Evolutionary conservation across 2,888 invertebrate species (phyloP).

Genomic region (Caenorhabditis angaria): DNA sequence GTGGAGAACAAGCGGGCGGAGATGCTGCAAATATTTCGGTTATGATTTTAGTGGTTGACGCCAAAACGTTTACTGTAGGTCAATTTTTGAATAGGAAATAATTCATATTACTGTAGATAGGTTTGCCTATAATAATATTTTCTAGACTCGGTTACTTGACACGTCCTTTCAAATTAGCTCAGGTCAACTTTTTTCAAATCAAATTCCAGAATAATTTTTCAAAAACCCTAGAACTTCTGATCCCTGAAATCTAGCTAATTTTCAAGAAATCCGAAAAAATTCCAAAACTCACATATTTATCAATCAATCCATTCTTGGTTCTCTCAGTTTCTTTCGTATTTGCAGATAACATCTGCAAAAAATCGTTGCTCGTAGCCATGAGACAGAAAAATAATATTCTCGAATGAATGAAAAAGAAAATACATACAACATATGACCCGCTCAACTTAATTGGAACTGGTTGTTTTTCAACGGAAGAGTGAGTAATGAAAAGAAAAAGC

Average conservation of each 20-base stretch:
- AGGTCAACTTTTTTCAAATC: too few relatives aligned
- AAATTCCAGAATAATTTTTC: conserved; percentile 13
- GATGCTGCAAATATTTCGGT: conserved; percentile 47
- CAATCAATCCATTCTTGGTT: background rate
- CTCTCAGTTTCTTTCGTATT: background rate
- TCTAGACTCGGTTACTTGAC: conserved; percentile 3
- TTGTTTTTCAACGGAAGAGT: background rate
- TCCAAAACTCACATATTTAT: conserved; percentile 6
- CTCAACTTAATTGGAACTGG: background rate
- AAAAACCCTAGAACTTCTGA: background rate
- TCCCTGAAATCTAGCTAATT: background rate
- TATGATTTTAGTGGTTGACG: too few relatives aligned
- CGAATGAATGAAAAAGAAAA: background rate
- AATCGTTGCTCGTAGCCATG: too few relatives aligned
- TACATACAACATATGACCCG: background rate
- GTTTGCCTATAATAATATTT: background rate
- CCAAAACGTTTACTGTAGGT: too few relatives aligned
- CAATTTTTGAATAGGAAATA: background rate
- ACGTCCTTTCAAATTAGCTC: too few relatives aligned
- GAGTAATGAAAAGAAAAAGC: background rate
- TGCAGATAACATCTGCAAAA: conserved; percentile 6
- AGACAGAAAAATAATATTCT: too few relatives aligned
- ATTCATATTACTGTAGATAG: background rate
- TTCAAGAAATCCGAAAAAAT: background rate
- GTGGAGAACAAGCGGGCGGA: conserved; percentile 51